These are phyloP conservation scores for Hipposideros armiger DNA, from an alignment of 2,113 vertebrate genomes.

Conservation along the genomic window DNA sequence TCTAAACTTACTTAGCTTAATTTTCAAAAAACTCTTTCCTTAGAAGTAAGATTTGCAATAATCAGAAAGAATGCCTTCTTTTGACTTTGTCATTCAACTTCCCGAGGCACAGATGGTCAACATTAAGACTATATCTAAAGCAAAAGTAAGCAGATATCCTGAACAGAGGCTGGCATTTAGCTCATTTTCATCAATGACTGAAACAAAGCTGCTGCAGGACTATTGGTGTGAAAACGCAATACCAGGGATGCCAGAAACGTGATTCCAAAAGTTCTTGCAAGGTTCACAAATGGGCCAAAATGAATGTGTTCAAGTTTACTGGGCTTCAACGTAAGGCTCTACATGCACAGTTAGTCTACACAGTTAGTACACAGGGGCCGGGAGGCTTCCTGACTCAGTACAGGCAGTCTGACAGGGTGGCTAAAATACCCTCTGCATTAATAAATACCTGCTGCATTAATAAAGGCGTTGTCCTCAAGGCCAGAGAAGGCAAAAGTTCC, in stretches of 20 bases:
- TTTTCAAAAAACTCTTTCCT: background rate
- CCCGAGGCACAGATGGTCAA: background rate
- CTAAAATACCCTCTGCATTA: background rate
- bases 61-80: constrained; percentile 7
- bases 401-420: background rate
- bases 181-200: constrained; percentile 25
- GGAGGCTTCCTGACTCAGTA: background rate
- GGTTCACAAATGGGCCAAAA: background rate
- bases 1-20: background rate
- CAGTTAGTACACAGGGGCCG: fast-evolving
- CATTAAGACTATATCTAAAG: background rate
- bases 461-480: background rate
- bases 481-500: background rate
- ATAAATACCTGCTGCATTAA: background rate
- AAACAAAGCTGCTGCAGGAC: background rate
- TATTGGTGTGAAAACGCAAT: background rate
- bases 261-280: background rate
- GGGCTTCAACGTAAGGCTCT: background rate
- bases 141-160: background rate
- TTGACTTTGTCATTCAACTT: background rate
- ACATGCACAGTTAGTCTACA: too few relatives aligned
- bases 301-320: background rate
- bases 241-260: background rate
- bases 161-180: background rate
- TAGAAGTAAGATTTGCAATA: constrained; percentile 39